Percentiles rank a stretch among this genome's conserved stretches.
Conservation (phyloP, 2,797 vertebrate species). For the Mionectes olivaceus region DNA sequence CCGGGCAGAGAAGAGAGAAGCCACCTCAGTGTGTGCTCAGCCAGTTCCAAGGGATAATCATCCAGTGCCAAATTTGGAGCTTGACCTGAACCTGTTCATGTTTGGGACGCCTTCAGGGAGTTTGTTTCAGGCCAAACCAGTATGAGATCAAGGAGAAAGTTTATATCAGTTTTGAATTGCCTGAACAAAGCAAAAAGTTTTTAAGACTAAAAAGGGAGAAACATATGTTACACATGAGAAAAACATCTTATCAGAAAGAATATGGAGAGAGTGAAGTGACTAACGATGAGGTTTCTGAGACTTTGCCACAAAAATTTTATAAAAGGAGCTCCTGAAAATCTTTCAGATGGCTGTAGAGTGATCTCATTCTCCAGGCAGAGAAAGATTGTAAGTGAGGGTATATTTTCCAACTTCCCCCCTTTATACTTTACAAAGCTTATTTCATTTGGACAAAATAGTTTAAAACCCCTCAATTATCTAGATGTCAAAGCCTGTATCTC, state of each 20-base stretch:
- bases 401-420: neutral
- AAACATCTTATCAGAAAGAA: conserved; percentile 67
- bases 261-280: conserved; percentile 59
- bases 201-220: conserved; percentile 68
- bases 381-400: neutral
- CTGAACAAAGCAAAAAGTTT: conserved; percentile 66
- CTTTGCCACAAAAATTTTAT: conserved; percentile 15
- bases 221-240: conserved; percentile 64
- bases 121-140: conserved; percentile 26
- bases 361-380: neutral
- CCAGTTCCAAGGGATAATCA: neutral
- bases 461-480: neutral
- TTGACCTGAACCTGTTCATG: neutral
- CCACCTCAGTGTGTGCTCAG: neutral
- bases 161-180: conserved; percentile 38
- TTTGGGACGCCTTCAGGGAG: neutral
- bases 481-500: neutral
- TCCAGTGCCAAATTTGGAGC: neutral
- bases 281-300: conserved; percentile 47
- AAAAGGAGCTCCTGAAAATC: conserved; percentile 20
- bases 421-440: neutral
- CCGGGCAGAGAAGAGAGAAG: neutral
- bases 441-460: neutral
- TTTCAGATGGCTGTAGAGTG: conserved; percentile 1
- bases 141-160: conserved; percentile 42